Percentiles rank a stretch among this genome's conserved stretches.
Conservation (phyloP, 2,888 invertebrate genomes). For the Cancer borealis region DNA sequence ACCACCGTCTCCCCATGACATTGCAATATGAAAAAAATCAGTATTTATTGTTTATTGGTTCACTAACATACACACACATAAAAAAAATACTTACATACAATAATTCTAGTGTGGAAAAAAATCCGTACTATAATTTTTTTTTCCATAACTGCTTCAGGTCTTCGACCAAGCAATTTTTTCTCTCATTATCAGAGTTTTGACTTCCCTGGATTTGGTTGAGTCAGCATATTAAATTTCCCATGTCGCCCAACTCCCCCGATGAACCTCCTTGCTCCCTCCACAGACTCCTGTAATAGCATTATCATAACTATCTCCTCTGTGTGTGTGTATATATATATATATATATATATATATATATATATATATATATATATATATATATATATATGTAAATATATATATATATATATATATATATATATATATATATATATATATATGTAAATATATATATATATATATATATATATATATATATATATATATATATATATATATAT, state of each 20-base stretch:
- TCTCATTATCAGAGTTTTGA: slow-evolving; percentile 14
- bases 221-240: slow-evolving; percentile 83
- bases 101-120: not conserved
- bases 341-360: slow-evolving; percentile 48
- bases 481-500: slow-evolving; percentile 20
- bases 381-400: slow-evolving; percentile 2
- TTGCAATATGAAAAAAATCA: not conserved
- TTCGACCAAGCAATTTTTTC: not conserved
- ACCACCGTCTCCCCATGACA: too few relatives aligned
- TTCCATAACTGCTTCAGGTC: too few relatives aligned
- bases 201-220: not conserved
- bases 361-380: slow-evolving; percentile 49
- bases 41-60: not conserved
- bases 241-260: slow-evolving; percentile 85
- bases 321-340: not conserved
- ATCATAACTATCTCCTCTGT: not conserved
- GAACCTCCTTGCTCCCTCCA: slow-evolving; percentile 81
- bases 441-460: too few relatives aligned
- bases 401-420: slow-evolving; percentile 21
- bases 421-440: too few relatives aligned
- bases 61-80: not conserved
- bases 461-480: slow-evolving; percentile 20
- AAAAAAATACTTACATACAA: not conserved
- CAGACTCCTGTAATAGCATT: slow-evolving; percentile 71
- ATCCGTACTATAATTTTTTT: not conserved